Conservation (phyloP, 2,888 invertebrate genomes). For the Hyposoter dolosus region DNA sequence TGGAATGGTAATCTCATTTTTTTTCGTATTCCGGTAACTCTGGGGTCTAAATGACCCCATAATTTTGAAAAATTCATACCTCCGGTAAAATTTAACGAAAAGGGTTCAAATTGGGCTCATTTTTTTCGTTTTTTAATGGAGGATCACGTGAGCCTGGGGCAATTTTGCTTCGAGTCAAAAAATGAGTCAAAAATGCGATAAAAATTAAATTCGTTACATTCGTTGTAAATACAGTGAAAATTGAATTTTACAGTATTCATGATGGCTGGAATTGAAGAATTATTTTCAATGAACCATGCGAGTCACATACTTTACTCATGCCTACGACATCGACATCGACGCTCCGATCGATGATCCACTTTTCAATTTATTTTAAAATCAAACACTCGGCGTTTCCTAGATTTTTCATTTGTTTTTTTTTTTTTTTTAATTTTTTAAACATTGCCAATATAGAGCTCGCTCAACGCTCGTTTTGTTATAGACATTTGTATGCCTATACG, state of each 20-base stretch:
- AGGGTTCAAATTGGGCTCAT: too few species aligned
- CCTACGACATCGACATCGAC: neutral
- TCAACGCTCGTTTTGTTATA: conserved; percentile 1
- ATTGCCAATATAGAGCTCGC: neutral
- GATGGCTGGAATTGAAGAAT: neutral
- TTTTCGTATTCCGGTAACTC: too few species aligned
- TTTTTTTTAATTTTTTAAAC: neutral
- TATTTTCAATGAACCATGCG: neutral
- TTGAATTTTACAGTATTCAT: neutral
- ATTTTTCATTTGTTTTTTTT: neutral
- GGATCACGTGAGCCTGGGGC: too few species aligned
- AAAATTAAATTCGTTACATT: neutral
- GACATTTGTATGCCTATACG: conserved; percentile 18
- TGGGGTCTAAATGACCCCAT: too few species aligned
- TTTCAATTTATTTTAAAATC: neutral
- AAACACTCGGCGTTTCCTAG: neutral
- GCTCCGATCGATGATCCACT: neutral
- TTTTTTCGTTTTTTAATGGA: too few species aligned
- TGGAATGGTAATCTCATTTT: too few species aligned
- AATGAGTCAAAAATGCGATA: too few species aligned
- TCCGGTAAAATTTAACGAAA: too few species aligned
- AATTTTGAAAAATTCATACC: too few species aligned
- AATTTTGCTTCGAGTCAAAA: too few species aligned
- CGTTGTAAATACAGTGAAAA: neutral
- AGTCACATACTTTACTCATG: neutral